Base-by-base conservation (phyloP, 2,888 invertebrate genomes). In the Eustalomyia histrio region DNA sequence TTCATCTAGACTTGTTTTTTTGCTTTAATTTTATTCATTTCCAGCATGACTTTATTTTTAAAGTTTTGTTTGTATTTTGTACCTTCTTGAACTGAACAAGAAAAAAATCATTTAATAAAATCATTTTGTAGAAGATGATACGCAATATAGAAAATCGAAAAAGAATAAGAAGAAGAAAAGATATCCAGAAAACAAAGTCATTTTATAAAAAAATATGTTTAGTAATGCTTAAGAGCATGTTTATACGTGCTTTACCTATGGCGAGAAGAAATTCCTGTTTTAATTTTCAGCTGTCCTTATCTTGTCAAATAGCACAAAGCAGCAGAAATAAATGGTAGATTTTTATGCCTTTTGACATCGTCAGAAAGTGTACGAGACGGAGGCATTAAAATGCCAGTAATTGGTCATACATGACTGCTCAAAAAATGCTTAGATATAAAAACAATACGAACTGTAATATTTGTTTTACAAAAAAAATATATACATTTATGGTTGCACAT, bases 121-220 rank as follows among this genome's bases (percentile, higher is more conserved):
- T 61, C 61, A 47, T 61, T 61, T n/a, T 9, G 3, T 47, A 7
- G 61, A 3, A 63, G 50, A 63, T 63, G 63, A 63, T 50, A 50
- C 9, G 61, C 61, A 47, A 63, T 24, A 24, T 16, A 58, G 33
- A 6, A 16, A 58, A 33, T 53, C 33, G n/a, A 33, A 2, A 17
- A 21, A 35, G n/a, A n/a, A n/a, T n/a, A n/a, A n/a, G n/a, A 21
- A 21, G 63, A 50, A 1, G 63, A 1, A 17, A 47, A 12, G 14
- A 12, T n/a, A 5, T 29, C 7, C 29, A 47, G 16, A 14, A 47
- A 47, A n/a, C 16, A 0, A 6, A 29, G 58, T 29, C 16, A 63
- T 63, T 63, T 63, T 50, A 50, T 63, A 50, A 50, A 63, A 55
- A 53, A n/a, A n/a, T n/a, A 21, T 55, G 67, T 21, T 67, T 21